Conservation (phyloP, 1,140 invertebrate genomes). For the Zaprionus davidi region DNA sequence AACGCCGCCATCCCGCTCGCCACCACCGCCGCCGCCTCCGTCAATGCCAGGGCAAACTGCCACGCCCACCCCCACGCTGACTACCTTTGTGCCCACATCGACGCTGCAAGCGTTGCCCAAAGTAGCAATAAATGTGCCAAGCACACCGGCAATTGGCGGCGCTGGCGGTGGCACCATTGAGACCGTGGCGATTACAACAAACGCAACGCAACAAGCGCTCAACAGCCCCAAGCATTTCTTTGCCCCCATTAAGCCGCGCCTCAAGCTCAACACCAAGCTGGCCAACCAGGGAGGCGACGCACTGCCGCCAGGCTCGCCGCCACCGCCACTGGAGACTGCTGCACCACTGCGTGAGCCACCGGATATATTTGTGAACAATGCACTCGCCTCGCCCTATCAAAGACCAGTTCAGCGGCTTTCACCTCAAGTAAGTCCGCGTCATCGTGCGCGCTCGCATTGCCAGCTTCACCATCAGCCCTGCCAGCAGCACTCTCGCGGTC, state of each 20-base stretch:
- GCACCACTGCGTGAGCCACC: constrained; percentile 63
- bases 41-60: constrained; percentile 9
- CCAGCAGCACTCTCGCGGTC: constrained; percentile 11
- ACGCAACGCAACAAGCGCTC: constrained; percentile 64
- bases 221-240: constrained; percentile 83
- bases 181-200: constrained; percentile 79
- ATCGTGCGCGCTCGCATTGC: constrained; percentile 58
- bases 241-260: constrained; percentile 79
- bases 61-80: constrained; percentile 40
- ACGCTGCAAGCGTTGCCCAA: constrained; percentile 66
- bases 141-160: neutral
- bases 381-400: constrained; percentile 75
- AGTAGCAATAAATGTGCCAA: constrained; percentile 61
- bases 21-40: constrained; percentile 54
- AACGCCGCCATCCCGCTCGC: constrained; percentile 56
- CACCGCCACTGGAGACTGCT: constrained; percentile 43
- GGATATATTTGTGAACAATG: constrained; percentile 80
- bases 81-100: constrained; percentile 61
- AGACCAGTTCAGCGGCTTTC: constrained; percentile 55
- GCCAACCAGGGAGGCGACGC: constrained; percentile 64
- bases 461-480: constrained; percentile 37
- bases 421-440: constrained; percentile 81
- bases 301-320: constrained; percentile 62
- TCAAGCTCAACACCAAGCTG: constrained; percentile 77
- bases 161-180: constrained; percentile 53